Base-by-base conservation (phyloP, 2,797 vertebrate genomes). In the Lithobates sylvaticus region DNA sequence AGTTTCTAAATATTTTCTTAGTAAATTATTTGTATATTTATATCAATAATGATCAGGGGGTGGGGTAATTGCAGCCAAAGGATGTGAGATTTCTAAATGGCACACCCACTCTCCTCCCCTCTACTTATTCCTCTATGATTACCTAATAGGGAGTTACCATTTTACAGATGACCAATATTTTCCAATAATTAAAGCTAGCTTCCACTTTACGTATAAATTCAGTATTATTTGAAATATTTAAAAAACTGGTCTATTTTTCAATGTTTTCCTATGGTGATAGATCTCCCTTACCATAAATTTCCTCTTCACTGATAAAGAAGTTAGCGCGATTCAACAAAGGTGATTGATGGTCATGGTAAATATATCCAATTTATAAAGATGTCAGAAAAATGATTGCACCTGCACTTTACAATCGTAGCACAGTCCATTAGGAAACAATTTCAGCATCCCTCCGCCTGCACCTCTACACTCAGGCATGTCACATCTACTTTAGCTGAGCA, bases 291-390 rank as follows among this genome's bases (percentile, higher is more conserved):
- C 58, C 39, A 27, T 74, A 18, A 13, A 44, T 58, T 68, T 67
- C 9, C 16, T 61, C n/a, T 32, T 39, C 50, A 26, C 61, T 50
- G 61, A 68, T 76, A 23, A 26, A 32, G 10, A n/a, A 39, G 23
- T 64, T 27, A 47, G 12, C 42, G 2, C 18, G 50, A 27, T 69
- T 68, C 81, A 23, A 29, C 29, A 27, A 27, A 73, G 8, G 18
- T 23, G 61, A 68, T 75, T 67, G 44, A 65, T 18, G 42, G 64
- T 68, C 50, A 76, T 10, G 32, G 34, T 39, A 83, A 32, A 50
- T 44, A 75, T 68, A 61, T 83, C 18, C 72, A 76, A 76, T 76
- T 83, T 61, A 83, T 84, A 78, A 71, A 77, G 83, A 70, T 71
- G 83, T 71, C 74, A 71, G 26, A 76, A 76, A 77, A 58, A 70